A percentile compares a stretch with the other conserved stretches of the same genome.
Conservation (phyloP, 2,797 vertebrate species). For the Enteromius afrohamiltoni region DNA sequence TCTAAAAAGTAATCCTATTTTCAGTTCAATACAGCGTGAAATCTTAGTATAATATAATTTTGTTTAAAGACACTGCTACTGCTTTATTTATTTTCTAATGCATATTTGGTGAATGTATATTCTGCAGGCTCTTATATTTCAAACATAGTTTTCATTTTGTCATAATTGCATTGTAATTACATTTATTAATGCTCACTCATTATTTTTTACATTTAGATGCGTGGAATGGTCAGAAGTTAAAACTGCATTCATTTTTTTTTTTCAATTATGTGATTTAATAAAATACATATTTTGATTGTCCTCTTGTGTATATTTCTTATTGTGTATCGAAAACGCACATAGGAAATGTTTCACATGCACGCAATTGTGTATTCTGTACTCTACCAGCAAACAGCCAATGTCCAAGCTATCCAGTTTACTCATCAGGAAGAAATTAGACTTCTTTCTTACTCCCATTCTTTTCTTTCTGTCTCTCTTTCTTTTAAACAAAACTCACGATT, state of each 20-base stretch:
- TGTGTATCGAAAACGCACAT: neutral
- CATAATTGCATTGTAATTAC: neutral
- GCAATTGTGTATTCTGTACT: neutral
- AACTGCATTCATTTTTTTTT: neutral
- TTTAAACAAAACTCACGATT: neutral
- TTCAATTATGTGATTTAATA: neutral
- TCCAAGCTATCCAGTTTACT: neutral
- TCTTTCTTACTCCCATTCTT: neutral
- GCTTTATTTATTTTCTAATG: neutral
- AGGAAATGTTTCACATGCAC: neutral
- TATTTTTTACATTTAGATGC: neutral
- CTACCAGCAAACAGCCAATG: neutral
- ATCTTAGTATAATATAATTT: neutral
- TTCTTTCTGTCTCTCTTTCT: neutral
- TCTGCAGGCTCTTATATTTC: neutral
- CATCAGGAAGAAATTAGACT: neutral
- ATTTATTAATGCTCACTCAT: neutral
- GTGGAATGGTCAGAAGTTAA: neutral
- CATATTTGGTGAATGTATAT: neutral
- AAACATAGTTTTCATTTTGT: conserved; percentile 1
- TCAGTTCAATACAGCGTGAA: neutral
- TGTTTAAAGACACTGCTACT: neutral
- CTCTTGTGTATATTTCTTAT: neutral
- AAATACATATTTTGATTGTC: neutral
- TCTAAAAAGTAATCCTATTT: neutral